Conservation (phyloP, 2,113 vertebrate species). For the Orthonyx spaldingii region DNA sequence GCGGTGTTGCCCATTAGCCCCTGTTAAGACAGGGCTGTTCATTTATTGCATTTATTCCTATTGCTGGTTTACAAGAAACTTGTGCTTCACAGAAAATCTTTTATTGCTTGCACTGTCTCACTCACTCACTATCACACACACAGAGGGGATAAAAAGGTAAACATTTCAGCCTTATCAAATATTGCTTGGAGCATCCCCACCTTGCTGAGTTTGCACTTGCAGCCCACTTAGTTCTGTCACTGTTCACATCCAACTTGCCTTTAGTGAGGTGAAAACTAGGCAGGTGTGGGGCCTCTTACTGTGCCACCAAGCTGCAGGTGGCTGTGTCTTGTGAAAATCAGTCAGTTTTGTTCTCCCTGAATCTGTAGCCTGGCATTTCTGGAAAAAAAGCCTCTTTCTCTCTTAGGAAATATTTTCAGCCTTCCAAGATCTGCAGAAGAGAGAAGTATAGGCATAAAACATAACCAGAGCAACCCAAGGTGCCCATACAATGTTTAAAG, state of each 20-base stretch:
- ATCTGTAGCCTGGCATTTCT: neutral
- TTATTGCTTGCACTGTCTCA: neutral
- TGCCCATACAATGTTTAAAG: neutral
- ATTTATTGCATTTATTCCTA: neutral
- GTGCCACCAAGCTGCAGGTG: neutral
- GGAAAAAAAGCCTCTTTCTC: neutral
- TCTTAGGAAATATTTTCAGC: neutral
- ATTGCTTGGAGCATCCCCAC: neutral
- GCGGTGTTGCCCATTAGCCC: neutral
- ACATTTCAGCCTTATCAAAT: neutral
- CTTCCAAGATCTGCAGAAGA: neutral
- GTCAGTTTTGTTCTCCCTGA: neutral
- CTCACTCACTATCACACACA: neutral
- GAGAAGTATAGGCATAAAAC: neutral
- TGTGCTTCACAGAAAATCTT: neutral
- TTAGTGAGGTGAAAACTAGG: neutral
- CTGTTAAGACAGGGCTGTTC: accelerated
- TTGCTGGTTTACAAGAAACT: neutral
- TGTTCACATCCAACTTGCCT: neutral
- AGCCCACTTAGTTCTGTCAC: neutral
- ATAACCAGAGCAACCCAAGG: neutral
- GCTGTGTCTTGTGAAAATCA: neutral
- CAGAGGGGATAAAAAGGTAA: neutral
- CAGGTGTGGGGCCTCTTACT: neutral
- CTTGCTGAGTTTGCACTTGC: neutral